Evolutionary conservation across 2,113 vertebrate species (phyloP).

Genomic region (Vombatus ursinus): DNA sequence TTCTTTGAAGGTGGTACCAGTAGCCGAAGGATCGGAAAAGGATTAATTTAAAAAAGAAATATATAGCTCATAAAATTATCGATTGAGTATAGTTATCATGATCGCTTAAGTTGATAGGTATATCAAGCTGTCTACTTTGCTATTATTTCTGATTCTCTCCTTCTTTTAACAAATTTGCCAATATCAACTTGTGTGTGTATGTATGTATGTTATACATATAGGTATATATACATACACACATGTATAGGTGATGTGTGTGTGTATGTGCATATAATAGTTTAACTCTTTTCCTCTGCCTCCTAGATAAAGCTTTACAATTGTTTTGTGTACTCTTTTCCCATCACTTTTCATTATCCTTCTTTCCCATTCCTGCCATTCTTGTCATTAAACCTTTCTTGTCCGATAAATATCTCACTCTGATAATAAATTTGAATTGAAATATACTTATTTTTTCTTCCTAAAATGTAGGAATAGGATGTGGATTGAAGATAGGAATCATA

Average conservation of each 20-base stretch:
- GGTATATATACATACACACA: too few relatives aligned
- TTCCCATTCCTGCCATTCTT: neutral
- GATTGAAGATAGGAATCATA: neutral
- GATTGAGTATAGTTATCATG: neutral
- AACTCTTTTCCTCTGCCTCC: neutral
- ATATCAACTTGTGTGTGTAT: neutral
- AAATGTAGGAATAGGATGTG: neutral
- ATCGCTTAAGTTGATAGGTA: neutral
- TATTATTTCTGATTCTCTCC: neutral
- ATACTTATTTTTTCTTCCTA: neutral
- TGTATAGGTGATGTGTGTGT: too few relatives aligned
- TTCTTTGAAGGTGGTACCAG: neutral
- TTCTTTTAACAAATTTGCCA: neutral
- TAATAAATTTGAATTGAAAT: neutral
- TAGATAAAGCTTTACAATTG: neutral
- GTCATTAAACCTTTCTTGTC: neutral
- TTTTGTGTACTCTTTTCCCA: neutral
- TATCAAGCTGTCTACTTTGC: neutral
- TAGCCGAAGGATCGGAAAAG: neutral
- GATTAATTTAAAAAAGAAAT: neutral
- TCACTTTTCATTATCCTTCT: neutral
- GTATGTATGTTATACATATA: too few relatives aligned
- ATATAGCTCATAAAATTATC: neutral
- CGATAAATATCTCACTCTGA: neutral
- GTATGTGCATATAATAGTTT: neutral